Percentiles rank a stretch among this genome's conserved stretches.
These are phyloP conservation scores for Drosophila prosaltans DNA, from an alignment of 1,140 invertebrate genomes.

Conservation along the genomic window DNA sequence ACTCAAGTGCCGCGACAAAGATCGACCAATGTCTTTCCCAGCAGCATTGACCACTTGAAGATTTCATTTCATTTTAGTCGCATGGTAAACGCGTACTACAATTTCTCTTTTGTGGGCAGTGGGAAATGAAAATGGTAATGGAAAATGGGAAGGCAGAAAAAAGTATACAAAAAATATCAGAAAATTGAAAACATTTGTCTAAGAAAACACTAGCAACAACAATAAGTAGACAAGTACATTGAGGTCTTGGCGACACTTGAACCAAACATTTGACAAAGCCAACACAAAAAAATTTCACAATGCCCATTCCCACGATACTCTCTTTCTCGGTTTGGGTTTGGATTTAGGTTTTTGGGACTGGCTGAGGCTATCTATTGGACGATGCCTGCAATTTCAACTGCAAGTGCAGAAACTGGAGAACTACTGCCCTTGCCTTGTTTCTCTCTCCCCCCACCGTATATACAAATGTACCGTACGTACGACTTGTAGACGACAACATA, in stretches of 20 bases:
- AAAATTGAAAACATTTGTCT: constrained; percentile 73
- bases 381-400: constrained; percentile 55
- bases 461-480: too few relatives aligned
- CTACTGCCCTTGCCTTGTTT: constrained; percentile 14
- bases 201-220: constrained; percentile 51
- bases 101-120: constrained; percentile 66
- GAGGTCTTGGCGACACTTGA: constrained; percentile 71
- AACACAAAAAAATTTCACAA: constrained; percentile 63
- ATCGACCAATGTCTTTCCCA: constrained; percentile 53
- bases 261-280: constrained; percentile 62
- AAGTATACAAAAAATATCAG: constrained; percentile 40
- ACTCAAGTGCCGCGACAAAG: constrained; percentile 71
- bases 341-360: constrained; percentile 10
- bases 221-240: constrained; percentile 26
- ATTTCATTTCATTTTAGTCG: constrained; percentile 38
- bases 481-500: constrained; percentile 44
- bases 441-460: background rate
- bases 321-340: constrained; percentile 41
- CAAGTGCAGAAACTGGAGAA: constrained; percentile 80
- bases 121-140: constrained; percentile 32
- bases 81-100: constrained; percentile 76
- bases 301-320: constrained; percentile 79
- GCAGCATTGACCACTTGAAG: constrained; percentile 74
- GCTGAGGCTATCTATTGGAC: constrained; percentile 49
- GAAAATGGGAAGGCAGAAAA: constrained; percentile 15